Evolutionary conservation across 2,888 invertebrate genomes (phyloP).

Genomic region (Orgyia antiqua): DNA sequence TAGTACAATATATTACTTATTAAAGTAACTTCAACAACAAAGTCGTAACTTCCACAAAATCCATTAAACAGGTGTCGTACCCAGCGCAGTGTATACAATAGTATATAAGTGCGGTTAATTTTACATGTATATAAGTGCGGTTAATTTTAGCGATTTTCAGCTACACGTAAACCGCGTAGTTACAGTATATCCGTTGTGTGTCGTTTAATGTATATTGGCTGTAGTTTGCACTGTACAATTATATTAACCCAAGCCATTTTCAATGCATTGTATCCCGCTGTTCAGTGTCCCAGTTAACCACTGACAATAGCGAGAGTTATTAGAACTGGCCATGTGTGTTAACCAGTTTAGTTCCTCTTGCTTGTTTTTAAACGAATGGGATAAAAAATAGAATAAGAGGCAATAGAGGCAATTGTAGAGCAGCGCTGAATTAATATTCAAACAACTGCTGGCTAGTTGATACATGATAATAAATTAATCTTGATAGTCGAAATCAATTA

Average conservation of each 20-base stretch:
- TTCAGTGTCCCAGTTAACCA: constrained; percentile 46
- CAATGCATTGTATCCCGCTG: constrained; percentile 21
- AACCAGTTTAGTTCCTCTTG: constrained; percentile 60
- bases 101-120: background rate
- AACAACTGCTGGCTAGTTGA: constrained; percentile 10
- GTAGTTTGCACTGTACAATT: constrained; percentile 10
- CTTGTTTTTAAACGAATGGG: constrained; percentile 46
- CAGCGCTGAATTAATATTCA: constrained; percentile 13
- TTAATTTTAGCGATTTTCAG: constrained; percentile 12
- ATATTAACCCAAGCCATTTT: constrained; percentile 15
- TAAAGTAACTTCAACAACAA: background rate
- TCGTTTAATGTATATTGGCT: constrained; percentile 10
- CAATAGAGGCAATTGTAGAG: constrained; percentile 31
- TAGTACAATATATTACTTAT: background rate
- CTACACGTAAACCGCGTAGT: constrained; percentile 5
- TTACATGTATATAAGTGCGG: constrained; percentile 2
- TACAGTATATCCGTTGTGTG: constrained; percentile 3
- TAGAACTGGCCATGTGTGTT: constrained; percentile 64
- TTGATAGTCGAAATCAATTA: too few relatives aligned
- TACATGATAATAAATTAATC: too few relatives aligned
- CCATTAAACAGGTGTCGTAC: constrained; percentile 1
- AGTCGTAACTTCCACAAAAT: background rate
- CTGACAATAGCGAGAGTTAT: constrained; percentile 60
- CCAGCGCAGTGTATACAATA: background rate
- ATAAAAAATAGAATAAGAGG: constrained; percentile 47